These are phyloP conservation scores for Drosophila infuscata DNA, from an alignment of 2,888 invertebrate species.

Conservation along the genomic window DNA sequence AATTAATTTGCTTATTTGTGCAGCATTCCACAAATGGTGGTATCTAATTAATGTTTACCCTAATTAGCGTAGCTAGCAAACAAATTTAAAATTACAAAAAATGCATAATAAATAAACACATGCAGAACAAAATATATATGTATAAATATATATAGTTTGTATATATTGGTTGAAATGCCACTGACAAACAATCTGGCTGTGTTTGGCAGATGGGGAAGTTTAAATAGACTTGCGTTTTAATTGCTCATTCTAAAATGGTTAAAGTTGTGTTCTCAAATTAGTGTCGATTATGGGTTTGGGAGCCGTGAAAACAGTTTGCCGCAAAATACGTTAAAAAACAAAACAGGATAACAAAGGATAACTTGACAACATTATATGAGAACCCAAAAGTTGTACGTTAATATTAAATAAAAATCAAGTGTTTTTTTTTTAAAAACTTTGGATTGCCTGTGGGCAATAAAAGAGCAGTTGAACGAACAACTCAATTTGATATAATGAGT, in stretches of 20 bases:
- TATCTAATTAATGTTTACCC: background rate
- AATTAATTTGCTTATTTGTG: background rate
- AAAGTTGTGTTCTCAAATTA: slow-evolving; percentile 14
- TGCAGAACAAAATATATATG: background rate
- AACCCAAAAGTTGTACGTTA: background rate
- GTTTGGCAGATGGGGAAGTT: slow-evolving; percentile 19
- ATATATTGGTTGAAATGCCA: slow-evolving; percentile 10
- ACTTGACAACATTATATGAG: too few relatives aligned
- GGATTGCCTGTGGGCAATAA: slow-evolving; percentile 1
- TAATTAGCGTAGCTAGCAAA: slow-evolving; percentile 16
- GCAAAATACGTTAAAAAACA: background rate
- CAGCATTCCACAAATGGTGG: background rate
- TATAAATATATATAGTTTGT: background rate
- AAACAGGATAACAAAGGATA: background rate
- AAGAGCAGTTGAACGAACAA: slow-evolving; percentile 13
- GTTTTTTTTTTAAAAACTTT: background rate
- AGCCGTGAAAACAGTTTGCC: background rate
- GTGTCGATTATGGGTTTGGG: slow-evolving; percentile 4
- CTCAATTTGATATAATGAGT: slow-evolving; percentile 30
- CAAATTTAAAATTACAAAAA: background rate
- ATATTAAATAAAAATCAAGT: background rate
- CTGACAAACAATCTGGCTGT: slow-evolving; percentile 5
- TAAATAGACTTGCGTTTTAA: slow-evolving; percentile 33
- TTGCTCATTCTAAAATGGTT: slow-evolving; percentile 16
- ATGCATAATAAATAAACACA: background rate